Conservation (phyloP, 53 echinoderm and acorn worm genomes). For the Temnopleurus reevesii region DNA sequence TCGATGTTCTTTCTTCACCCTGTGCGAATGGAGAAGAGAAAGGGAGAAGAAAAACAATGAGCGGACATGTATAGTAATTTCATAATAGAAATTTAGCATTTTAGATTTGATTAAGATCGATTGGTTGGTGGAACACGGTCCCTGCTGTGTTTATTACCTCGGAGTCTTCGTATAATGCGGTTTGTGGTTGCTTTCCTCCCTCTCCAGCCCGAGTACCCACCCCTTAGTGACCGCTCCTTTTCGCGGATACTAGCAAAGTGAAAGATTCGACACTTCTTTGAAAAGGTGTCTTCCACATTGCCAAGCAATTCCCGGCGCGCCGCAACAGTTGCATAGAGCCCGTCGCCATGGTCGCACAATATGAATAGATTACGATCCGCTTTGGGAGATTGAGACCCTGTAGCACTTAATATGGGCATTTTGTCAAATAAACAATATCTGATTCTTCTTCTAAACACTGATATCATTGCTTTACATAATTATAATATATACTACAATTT, state of each 20-base stretch:
- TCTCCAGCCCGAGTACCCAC: background rate
- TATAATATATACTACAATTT: too few species aligned
- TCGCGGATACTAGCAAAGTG: constrained; percentile 12
- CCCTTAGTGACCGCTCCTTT: constrained; percentile 5
- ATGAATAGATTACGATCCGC: too few species aligned
- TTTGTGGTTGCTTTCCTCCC: constrained; percentile 11
- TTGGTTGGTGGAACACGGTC: background rate
- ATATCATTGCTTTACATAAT: too few species aligned
- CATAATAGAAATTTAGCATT: constrained; percentile 57
- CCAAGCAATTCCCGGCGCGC: background rate
- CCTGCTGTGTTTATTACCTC: constrained; percentile 9
- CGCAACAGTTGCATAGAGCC: background rate
- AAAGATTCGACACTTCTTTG: constrained; percentile 36
- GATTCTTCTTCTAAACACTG: too few species aligned
- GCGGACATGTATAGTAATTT: constrained; percentile 44
- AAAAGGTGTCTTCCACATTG: background rate
- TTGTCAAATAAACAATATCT: too few species aligned
- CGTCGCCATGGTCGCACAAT: too few species aligned
- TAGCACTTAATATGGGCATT: too few species aligned
- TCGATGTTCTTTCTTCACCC: background rate
- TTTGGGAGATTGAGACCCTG: too few species aligned
- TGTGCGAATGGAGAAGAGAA: constrained; percentile 5
- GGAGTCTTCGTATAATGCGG: constrained; percentile 29
- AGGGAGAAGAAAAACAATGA: constrained; percentile 43
- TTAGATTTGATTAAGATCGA: constrained; percentile 56